Conservation (phyloP, 1,140 invertebrate species). For the Drosophila virilis region DNA sequence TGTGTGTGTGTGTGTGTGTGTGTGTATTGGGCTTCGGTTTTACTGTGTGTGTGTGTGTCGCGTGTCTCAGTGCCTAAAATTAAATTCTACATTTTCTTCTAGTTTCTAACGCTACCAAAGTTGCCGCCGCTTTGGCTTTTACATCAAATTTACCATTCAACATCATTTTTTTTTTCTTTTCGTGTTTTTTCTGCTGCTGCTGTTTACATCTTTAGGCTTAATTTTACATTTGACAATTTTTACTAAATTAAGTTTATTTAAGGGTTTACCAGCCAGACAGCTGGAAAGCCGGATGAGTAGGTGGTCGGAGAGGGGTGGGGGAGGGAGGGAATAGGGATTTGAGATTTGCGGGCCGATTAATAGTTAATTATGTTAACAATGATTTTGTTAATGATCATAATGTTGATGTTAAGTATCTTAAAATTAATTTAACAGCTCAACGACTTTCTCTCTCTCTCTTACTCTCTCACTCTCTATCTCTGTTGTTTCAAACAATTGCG, state of each 20-base stretch:
- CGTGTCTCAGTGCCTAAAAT: constrained; percentile 36
- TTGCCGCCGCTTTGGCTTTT: constrained; percentile 2
- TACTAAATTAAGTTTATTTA: constrained; percentile 23
- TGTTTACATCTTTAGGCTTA: constrained; percentile 17
- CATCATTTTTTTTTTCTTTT: background rate
- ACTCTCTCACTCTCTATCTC: background rate
- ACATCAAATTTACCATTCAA: constrained; percentile 34
- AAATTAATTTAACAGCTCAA: constrained; percentile 67
- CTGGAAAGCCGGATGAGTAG: background rate
- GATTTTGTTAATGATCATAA: background rate
- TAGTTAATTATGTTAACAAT: constrained; percentile 17
- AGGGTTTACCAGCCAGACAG: background rate
- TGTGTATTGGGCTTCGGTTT: constrained; percentile 23
- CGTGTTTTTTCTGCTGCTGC: background rate
- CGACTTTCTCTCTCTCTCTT: constrained; percentile 7
- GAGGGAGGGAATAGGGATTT: background rate
- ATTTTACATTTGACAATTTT: constrained; percentile 43
- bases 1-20: constrained; percentile 46
- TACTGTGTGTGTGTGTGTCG: constrained; percentile 39
- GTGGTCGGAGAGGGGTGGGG: background rate
- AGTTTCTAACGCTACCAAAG: constrained; percentile 3
- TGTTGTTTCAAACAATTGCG: constrained; percentile 19
- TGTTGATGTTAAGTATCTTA: constrained; percentile 41
- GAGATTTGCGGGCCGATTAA: constrained; percentile 6
- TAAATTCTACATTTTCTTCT: constrained; percentile 3